A percentile compares a stretch with the other conserved stretches of the same genome.
Evolutionary conservation across 2,888 invertebrate species (phyloP).

Genomic region (Drosophila diplacantha): DNA sequence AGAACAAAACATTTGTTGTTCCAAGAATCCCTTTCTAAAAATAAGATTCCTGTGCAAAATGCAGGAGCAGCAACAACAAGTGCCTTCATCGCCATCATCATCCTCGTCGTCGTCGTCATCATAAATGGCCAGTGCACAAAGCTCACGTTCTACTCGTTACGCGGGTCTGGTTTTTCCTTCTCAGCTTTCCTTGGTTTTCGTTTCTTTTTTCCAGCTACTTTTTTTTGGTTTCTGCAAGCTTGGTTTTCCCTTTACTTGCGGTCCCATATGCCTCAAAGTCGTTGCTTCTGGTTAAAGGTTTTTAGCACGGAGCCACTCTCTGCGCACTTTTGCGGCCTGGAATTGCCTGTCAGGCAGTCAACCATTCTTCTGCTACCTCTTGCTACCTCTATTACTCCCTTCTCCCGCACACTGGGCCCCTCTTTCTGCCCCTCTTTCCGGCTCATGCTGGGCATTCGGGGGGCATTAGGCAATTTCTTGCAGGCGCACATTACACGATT

Average conservation of each 20-base stretch:
- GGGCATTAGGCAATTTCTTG: slow-evolving; percentile 71
- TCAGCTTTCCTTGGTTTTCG: slow-evolving; percentile 19
- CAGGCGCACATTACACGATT: slow-evolving; percentile 70
- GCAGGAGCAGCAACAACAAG: slow-evolving; percentile 55
- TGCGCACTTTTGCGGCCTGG: slow-evolving; percentile 63
- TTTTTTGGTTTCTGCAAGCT: slow-evolving; percentile 22
- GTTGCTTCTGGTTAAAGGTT: slow-evolving; percentile 63
- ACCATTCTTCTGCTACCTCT: slow-evolving; percentile 13
- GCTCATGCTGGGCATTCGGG: slow-evolving; percentile 25
- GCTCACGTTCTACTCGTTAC: slow-evolving; percentile 65
- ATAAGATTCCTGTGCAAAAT: slow-evolving; percentile 1
- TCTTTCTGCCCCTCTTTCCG: background rate
- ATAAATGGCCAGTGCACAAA: slow-evolving; percentile 53
- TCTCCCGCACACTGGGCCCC: background rate
- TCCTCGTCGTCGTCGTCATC: slow-evolving; percentile 29
- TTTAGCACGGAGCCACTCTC: slow-evolving; percentile 51
- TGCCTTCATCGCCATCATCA: slow-evolving; percentile 47
- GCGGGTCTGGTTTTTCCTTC: slow-evolving; percentile 35
- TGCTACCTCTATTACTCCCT: slow-evolving; percentile 3
- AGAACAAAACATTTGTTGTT: background rate
- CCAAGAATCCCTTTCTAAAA: background rate
- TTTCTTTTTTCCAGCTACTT: slow-evolving; percentile 11
- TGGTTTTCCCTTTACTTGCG: slow-evolving; percentile 36
- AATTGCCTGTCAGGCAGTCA: slow-evolving; percentile 41
- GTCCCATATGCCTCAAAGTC: slow-evolving; percentile 61